Evolutionary conservation across 2,113 vertebrate genomes (phyloP), one percentile per base, ranked within the genome.

Genomic region (Uropsilus gracilis): DNA sequence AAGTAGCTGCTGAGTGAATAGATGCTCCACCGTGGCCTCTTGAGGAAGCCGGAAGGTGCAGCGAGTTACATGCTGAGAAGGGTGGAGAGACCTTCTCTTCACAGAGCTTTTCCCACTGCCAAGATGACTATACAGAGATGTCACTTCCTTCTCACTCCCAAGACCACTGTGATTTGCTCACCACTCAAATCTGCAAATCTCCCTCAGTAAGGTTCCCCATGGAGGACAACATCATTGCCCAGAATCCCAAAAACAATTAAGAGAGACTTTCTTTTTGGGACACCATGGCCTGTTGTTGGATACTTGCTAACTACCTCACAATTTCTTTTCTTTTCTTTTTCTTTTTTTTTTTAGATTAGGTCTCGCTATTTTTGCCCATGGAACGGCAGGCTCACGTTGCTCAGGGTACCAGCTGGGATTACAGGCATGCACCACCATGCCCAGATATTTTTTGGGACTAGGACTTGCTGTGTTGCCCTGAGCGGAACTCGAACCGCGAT

Each of bases 1-100:
- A 84, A 91, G 86, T 16, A 83, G 18, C 39, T 81, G 55, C 30
- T 3, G 17, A 85, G 28, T 82, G 53, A 96, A 24, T 66, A 1
- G 30, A n/a, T 80, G 12, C 63, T 22, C 72, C 71, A 75, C 12
- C 42, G 30, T 26, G 7, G 48, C 44, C 7, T 1, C 6, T 16
- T 12, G 10, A 44, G 37, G 73, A 76, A 84, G 87, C 64, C 44
- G 12, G 6, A 8, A 22, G 86, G 55, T 22, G 63, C 34, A 3
- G 39, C 30, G 32, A 64, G 72, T 28, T 39, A 3, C 1, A 1
- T 32, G 71, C 0, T 6, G 34, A 44, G 55, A 80, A 59, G 48
- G 34, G 26, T 16, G 90, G 76, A 50, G 53, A 50, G 57, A 68
- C 53, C 53, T 55, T 55, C 53, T 64, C 69, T 59, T 68, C 81